Percentiles rank a stretch among this genome's conserved stretches.
Conservation (phyloP, 2,113 vertebrate species). For the Apodemus speciosus region DNA sequence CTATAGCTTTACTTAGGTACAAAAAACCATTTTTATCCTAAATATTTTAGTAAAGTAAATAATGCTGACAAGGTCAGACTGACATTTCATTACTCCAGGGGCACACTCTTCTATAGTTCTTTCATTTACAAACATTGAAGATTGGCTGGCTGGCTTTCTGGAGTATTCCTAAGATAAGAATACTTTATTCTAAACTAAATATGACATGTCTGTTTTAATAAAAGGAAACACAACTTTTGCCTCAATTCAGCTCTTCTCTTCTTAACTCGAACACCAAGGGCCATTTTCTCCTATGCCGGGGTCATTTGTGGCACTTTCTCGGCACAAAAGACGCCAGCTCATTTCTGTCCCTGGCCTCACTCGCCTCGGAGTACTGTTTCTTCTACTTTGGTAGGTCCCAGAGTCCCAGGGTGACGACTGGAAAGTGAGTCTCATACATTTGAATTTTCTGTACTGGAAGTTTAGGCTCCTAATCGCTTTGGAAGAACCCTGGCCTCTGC, state of each 20-base stretch:
- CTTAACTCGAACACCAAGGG: neutral
- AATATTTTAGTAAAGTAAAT: neutral
- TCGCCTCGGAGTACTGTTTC: neutral
- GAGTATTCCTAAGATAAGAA: neutral
- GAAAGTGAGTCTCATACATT: neutral
- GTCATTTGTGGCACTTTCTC: neutral
- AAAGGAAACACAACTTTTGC: neutral
- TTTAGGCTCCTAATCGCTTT: neutral
- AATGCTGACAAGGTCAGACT: neutral
- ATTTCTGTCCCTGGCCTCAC: neutral
- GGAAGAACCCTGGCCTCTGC: neutral
- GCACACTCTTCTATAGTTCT: neutral
- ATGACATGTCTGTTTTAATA: neutral
- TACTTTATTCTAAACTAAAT: neutral
- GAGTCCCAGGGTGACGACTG: neutral
- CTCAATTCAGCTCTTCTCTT: neutral
- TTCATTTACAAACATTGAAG: slow-evolving; percentile 1
- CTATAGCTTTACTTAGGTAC: neutral
- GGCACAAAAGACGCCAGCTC: neutral
- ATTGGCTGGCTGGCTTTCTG: neutral
- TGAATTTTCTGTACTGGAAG: neutral
- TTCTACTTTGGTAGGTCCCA: neutral
- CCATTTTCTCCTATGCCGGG: neutral
- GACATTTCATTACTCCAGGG: neutral
- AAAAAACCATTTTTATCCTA: slow-evolving; percentile 3